A percentile compares a stretch with the other conserved stretches of the same genome.
phyloP scores from a whole-genome alignment of 92 coral and sea anemone genomes.

The Heteractis magnifica region DNA sequence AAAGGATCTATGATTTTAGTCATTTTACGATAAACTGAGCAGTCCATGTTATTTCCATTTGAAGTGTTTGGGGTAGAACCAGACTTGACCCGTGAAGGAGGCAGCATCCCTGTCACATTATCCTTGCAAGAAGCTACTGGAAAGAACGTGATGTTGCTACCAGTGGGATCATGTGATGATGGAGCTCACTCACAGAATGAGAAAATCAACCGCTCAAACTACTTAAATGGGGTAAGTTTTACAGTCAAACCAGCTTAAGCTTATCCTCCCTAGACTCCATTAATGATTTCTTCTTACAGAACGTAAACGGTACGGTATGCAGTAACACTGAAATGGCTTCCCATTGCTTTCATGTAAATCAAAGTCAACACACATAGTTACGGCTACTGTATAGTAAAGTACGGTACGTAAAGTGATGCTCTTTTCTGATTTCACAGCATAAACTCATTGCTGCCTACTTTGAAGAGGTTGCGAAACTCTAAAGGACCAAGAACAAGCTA shows the following conservation, averaged over 20 bases:
- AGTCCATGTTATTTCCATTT: neutral
- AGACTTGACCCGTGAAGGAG: constrained; percentile 98
- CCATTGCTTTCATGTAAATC: neutral
- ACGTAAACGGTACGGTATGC: too few relatives aligned
- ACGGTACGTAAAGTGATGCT: too few relatives aligned
- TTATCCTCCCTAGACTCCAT: neutral
- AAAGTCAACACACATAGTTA: neutral
- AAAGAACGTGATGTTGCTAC: constrained; percentile 77
- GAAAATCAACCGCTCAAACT: constrained; percentile 82
- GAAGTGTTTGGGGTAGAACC: constrained; percentile 77
- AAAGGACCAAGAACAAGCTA: too few relatives aligned
- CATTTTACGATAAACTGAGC: neutral
- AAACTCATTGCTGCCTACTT: too few relatives aligned
- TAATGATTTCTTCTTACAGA: too few relatives aligned
- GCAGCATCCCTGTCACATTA: constrained; percentile 94
- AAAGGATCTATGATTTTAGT: too few relatives aligned
- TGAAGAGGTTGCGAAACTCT: too few relatives aligned
- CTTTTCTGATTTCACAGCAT: too few relatives aligned
- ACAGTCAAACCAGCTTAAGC: too few relatives aligned
- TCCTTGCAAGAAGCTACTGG: constrained; percentile 90
- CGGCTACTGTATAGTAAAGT: neutral
- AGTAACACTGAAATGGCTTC: too few relatives aligned
- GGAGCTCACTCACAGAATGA: constrained; percentile 99
- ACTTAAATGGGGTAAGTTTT: constrained; percentile 83
- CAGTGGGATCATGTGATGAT: constrained; percentile 92